Percentiles rank a stretch among this genome's conserved stretches.
Conservation (phyloP, 2,113 vertebrate genomes). For the Ibidorhyncha struthersii region DNA sequence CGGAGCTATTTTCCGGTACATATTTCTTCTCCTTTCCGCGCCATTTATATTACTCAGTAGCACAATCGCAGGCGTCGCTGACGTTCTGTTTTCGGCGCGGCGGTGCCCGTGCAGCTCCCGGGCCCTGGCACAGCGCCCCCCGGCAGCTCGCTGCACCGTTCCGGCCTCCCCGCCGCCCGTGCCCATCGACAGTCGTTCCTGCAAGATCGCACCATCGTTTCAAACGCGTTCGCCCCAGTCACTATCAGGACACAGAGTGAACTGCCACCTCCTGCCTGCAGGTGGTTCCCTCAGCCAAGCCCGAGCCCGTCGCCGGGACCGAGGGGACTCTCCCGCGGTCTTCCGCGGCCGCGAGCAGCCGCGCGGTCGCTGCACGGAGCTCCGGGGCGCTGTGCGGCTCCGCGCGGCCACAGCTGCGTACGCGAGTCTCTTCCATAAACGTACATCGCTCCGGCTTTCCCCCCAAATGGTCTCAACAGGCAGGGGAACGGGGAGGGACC, state of each 20-base stretch:
- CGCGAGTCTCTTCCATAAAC: background rate
- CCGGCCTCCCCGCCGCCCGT: accelerated
- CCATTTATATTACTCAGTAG: accelerated
- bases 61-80: accelerated
- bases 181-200: background rate
- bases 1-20: background rate
- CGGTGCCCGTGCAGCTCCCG: no score
- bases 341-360: background rate
- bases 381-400: background rate
- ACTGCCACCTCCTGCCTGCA: background rate
- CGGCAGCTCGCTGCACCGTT: background rate
- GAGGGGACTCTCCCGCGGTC: accelerated
- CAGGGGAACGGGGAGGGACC: background rate
- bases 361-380: accelerated
- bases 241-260: background rate
- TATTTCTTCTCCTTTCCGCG: accelerated
- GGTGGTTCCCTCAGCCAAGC: background rate
- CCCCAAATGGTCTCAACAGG: background rate
- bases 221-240: background rate
- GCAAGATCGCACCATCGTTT: background rate
- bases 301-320: background rate
- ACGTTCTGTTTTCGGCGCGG: accelerated
- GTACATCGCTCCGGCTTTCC: background rate
- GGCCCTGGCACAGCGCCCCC: background rate
- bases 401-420: background rate